A percentile compares a stretch with the other conserved stretches of the same genome.
Evolutionary conservation across 2,797 vertebrate species (phyloP).

Genomic region (Podarcis siculus): DNA sequence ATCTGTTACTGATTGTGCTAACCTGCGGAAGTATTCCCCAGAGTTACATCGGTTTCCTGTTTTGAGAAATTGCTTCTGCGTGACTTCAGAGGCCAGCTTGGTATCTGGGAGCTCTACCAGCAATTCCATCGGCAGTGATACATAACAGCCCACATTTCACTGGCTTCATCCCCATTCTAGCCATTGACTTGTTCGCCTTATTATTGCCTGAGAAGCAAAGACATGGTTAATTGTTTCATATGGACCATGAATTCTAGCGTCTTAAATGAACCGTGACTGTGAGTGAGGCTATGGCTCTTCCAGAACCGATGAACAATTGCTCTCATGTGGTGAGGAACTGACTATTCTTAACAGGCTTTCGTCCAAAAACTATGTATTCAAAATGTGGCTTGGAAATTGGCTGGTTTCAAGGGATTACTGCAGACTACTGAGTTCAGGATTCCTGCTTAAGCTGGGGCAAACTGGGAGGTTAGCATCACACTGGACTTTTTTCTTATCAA

Average conservation of each 20-base stretch:
- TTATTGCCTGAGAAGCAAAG: slow-evolving; percentile 18
- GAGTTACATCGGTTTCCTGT: not conserved
- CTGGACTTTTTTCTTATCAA: not conserved
- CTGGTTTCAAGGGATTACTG: slow-evolving; percentile 9
- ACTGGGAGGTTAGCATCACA: not conserved
- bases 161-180: slow-evolving; percentile 12
- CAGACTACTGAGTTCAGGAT: not conserved
- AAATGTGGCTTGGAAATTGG: not conserved
- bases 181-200: not conserved
- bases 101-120: slow-evolving; percentile 34
- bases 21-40: not conserved
- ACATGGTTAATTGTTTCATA: slow-evolving; percentile 6
- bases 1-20: slow-evolving; percentile 22
- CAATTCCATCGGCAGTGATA: not conserved
- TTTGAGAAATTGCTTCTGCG: not conserved
- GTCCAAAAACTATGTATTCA: not conserved
- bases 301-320: slow-evolving; percentile 24
- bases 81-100: slow-evolving; percentile 1
- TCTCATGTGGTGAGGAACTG: not conserved
- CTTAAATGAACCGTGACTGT: not conserved
- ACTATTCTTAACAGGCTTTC: slow-evolving; percentile 2
- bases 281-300: slow-evolving; percentile 35
- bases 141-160: not conserved
- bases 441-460: not conserved
- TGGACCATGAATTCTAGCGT: slow-evolving; percentile 17